A percentile compares a stretch with the other conserved stretches of the same genome.
Conservation (phyloP, 2,113 vertebrate species). For the Neotoma lepida region DNA sequence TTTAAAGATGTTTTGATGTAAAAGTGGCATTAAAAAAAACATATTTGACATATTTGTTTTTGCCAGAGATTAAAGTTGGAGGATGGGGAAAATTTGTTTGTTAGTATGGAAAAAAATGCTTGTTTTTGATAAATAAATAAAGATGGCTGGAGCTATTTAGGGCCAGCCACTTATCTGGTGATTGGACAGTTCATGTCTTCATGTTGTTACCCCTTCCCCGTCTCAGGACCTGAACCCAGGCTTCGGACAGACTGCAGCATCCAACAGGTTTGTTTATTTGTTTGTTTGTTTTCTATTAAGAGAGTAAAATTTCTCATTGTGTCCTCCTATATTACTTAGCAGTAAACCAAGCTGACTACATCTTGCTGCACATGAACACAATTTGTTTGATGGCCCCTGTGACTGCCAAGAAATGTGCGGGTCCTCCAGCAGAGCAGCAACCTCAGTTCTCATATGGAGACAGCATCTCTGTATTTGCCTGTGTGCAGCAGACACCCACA, state of each 20-base stretch:
- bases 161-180: too few species aligned
- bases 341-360: not conserved
- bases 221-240: too few species aligned
- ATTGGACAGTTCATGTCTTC: too few species aligned
- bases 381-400: not conserved
- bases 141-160: too few species aligned
- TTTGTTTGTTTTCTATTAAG: not conserved
- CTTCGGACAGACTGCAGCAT: not conserved
- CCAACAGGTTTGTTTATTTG: not conserved
- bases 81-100: too few species aligned
- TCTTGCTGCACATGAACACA: not conserved
- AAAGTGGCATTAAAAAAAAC: too few species aligned
- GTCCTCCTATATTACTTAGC: not conserved
- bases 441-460: not conserved
- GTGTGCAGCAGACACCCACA: not conserved
- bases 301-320: slow-evolving; percentile 5
- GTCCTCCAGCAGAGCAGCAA: not conserved
- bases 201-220: too few species aligned
- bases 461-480: not conserved
- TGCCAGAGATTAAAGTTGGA: too few species aligned
- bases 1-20: too few species aligned
- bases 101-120: too few species aligned
- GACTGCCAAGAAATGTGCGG: not conserved
- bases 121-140: too few species aligned
- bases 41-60: too few species aligned